A percentile compares a stretch with the other conserved stretches of the same genome.
Evolutionary conservation across 2,888 invertebrate genomes (phyloP).

Genomic region (Tipula confusa): DNA sequence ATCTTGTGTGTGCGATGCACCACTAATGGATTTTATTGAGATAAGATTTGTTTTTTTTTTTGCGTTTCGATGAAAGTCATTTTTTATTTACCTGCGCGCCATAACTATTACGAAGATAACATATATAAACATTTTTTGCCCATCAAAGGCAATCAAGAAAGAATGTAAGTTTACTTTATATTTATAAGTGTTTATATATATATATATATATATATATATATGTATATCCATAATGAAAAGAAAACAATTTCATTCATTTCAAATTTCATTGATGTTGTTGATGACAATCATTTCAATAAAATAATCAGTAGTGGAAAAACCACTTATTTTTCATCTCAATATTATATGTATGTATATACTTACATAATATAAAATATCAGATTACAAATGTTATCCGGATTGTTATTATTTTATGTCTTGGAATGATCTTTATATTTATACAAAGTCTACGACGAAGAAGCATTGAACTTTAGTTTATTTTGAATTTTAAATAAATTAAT

Average conservation of each 20-base stretch:
- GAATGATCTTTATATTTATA: neutral
- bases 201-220: neutral
- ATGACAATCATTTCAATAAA: neutral
- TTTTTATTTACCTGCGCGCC: neutral
- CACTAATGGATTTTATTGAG: neutral
- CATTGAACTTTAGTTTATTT: neutral
- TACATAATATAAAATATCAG: neutral
- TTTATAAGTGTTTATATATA: neutral
- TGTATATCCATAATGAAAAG: too few relatives aligned
- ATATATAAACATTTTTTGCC: neutral
- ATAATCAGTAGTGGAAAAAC: conserved; percentile 12
- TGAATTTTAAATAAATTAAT: neutral
- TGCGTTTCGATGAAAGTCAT: neutral
- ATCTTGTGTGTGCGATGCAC: neutral
- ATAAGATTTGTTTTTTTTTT: neutral
- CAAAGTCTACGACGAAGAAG: neutral
- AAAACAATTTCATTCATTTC: conserved; percentile 13
- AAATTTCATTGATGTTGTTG: neutral
- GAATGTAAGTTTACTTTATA: too few relatives aligned
- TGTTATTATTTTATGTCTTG: neutral
- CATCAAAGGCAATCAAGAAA: neutral
- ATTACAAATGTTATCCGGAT: conserved; percentile 12
- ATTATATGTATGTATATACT: neutral
- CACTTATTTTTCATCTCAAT: neutral
- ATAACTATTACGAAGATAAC: neutral